Percentiles rank a stretch among this genome's conserved stretches.
Conservation (phyloP, 2,797 vertebrate genomes). For the Harpagifer antarcticus region DNA sequence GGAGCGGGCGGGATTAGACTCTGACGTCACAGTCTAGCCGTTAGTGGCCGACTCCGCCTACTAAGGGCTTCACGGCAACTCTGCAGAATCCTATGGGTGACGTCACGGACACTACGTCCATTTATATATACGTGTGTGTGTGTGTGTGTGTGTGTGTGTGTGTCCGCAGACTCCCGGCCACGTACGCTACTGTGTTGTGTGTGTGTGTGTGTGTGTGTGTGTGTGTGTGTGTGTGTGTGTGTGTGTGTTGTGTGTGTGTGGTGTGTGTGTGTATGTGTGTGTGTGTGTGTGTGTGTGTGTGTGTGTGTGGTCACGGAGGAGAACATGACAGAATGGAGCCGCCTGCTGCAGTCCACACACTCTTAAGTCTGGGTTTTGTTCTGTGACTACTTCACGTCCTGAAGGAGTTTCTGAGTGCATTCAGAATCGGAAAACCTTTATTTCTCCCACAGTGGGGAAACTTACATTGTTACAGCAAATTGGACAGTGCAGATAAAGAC, state of each 20-base stretch:
- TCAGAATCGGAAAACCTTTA: no score
- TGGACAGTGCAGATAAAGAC: no score
- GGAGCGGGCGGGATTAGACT: no score
- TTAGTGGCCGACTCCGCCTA: no score
- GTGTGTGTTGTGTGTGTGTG: not conserved
- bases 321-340: conserved; percentile 55
- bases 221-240: conserved; percentile 10
- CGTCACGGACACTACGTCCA: no score
- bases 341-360: conserved; percentile 17
- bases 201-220: not conserved
- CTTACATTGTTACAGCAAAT: no score
- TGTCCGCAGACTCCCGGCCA: no score
- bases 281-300: not conserved
- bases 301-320: conserved; percentile 26
- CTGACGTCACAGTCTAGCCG: no score
- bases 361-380: conserved; percentile 8
- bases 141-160: not conserved
- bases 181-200: not conserved
- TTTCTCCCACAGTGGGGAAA: no score
- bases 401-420: not conserved
- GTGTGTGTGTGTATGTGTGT: conserved; percentile 16
- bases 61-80: no score
- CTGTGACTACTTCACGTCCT: conserved; percentile 4
- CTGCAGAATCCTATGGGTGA: no score
- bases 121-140: no score